These are phyloP conservation scores for Mustela lutreola DNA, from an alignment of 2,113 vertebrate genomes.

Conservation along the genomic window DNA sequence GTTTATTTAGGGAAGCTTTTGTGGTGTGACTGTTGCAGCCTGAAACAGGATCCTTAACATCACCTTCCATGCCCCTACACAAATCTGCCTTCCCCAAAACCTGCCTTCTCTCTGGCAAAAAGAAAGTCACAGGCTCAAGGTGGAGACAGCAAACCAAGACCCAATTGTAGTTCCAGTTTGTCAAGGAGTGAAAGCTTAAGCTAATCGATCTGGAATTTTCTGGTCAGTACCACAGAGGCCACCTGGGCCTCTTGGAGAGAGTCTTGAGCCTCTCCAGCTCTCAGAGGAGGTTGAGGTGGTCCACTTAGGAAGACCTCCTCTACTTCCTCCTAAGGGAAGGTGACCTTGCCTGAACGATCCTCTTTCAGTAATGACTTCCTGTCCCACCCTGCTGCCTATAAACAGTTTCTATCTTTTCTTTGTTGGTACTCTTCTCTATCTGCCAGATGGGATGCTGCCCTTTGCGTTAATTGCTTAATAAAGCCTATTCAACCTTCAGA, in stretches of 20 bases:
- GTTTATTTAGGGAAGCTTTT: background rate
- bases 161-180: background rate
- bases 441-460: background rate
- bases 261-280: background rate
- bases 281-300: background rate
- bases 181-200: background rate
- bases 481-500: background rate
- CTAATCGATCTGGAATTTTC: background rate
- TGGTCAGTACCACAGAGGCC: background rate
- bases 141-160: background rate
- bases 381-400: background rate
- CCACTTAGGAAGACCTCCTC: background rate
- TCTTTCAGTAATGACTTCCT: background rate
- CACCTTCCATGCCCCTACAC: background rate
- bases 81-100: background rate
- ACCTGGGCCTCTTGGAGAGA: background rate
- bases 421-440: background rate
- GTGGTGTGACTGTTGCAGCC: background rate
- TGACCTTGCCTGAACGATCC: background rate
- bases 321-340: background rate
- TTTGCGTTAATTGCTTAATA: background rate
- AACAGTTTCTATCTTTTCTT: background rate
- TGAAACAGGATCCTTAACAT: background rate
- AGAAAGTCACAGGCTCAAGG: background rate
- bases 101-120: background rate